Conservation (phyloP, 1,140 invertebrate species). For the Sinonovacula constricta region DNA sequence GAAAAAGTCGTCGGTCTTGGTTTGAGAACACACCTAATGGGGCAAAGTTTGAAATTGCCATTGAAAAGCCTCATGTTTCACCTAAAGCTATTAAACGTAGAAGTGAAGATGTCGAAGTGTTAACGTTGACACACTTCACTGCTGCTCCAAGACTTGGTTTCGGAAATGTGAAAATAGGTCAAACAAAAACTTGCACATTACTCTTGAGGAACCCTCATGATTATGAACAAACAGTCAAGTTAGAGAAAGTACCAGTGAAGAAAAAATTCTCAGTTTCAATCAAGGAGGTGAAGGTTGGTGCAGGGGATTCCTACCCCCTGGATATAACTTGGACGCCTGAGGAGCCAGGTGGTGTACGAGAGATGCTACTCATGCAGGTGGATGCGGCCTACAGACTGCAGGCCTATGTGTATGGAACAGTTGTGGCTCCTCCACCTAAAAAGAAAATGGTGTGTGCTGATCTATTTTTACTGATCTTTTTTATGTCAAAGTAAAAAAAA, state of each 20-base stretch:
- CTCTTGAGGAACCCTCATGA: slow-evolving; percentile 72
- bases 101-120: slow-evolving; percentile 63
- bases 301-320: slow-evolving; percentile 56
- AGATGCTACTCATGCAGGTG: slow-evolving; percentile 69
- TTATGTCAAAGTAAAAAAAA: no score
- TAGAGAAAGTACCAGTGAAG: slow-evolving; percentile 71
- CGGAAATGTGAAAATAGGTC: slow-evolving; percentile 62
- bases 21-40: slow-evolving; percentile 62
- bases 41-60: slow-evolving; percentile 56
- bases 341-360: slow-evolving; percentile 60
- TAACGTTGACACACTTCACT: slow-evolving; percentile 71
- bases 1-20: slow-evolving; percentile 61
- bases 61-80: slow-evolving; percentile 41
- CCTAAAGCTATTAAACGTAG: slow-evolving; percentile 1
- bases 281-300: slow-evolving; percentile 55
- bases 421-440: slow-evolving; percentile 57
- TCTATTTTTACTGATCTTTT: no score
- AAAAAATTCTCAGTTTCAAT: slow-evolving; percentile 66
- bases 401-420: slow-evolving; percentile 67
- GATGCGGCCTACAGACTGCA: slow-evolving; percentile 67
- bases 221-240: slow-evolving; percentile 68
- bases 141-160: slow-evolving; percentile 67
- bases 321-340: slow-evolving; percentile 66
- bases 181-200: slow-evolving; percentile 57
- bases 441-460: slow-evolving; percentile 43